Base-by-base conservation (phyloP, 1,140 invertebrate species). In the Tetragnatha versicolor region DNA sequence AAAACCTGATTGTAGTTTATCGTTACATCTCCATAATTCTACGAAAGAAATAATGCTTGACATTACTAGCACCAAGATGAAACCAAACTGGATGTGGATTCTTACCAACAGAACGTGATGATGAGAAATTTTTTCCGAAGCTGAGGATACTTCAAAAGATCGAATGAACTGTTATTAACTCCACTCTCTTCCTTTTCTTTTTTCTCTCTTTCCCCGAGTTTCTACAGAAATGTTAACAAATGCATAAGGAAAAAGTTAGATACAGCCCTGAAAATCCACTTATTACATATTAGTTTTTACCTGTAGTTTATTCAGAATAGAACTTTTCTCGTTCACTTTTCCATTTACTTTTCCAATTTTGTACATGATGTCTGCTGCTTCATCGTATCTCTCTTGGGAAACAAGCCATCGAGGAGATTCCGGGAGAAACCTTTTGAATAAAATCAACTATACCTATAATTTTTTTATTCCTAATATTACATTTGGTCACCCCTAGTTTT, bases 371-470 rank as follows among this genome's bases (percentile, higher is more conserved):
- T 72, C 78, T 66, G 85, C 83, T 0, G 86, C 87, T 73, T 87
- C 84, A 0, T 83, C 83, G 20, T 86, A 83, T 63, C 83, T 83
- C 27, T 85, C 82, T 61, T 85, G 83, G 45, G 86, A 83, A 0
- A 89, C 80, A 17, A 88, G 80, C 87, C 88, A 89, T 12, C 87
- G 81, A 12, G 88, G 84, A 63, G 87, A 88, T 81, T 89, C 88
- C 1, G 88, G 88, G 12, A 88, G 79, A 42, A 87, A 80, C 68
- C 86, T 85, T 14, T n/a, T n/a, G n/a, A 25, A 58, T 39, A 25
- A 39, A 53, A 69, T 9, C 37, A 20, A 53, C 0, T 35, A 14
- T 5, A 7, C 12, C 22, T 49, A 31, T 14, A 20, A 17, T 3
- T 3, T 31, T 29, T 63, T n/a, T 63, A 35, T 0, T 25, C 10